Evolutionary conservation across 1,140 invertebrate genomes (phyloP), one percentile per base, ranked within the genome.

Genomic region (Heliconius hewitsoni): DNA sequence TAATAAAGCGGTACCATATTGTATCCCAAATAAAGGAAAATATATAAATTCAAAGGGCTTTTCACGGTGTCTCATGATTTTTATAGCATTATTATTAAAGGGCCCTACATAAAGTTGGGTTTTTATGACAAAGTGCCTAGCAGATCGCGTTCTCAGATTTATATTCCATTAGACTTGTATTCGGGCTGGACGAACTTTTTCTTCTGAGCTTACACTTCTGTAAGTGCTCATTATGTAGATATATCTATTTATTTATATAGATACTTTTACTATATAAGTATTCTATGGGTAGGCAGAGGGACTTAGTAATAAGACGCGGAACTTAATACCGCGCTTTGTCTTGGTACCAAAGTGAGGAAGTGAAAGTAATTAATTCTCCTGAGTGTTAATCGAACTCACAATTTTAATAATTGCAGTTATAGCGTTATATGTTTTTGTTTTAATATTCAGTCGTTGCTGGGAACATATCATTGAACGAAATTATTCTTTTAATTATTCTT

Each of bases 11-110:
- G 23, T 9, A 16, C 23, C 60, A 66, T 66, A 66, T 66, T 66
- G 60, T 66, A 66, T 66, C 9, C 60, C 60, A 66, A 66, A 66
- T 66, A 66, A 66, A 66, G 60, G 60, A 30, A 66, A 66, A 66
- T 66, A 66, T 66, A 66, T 66, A 66, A 66, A 66, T 66, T 66
- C 60, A 66, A 66, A 75, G 74, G 74, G 23, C 39, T 70, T 76
- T 71, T 76, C 66, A 76, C 60, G 27, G 75, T 73, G 76, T 73
- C 74, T 73, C 71, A 66, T 66, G 74, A 78, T 74, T 78, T 81
- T 81, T 81, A 81, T 78, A 52, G 80, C 66, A 74, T 74, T 78
- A 81, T 81, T 76, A 76, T 76, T 76, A 78, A 81, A 81, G 74
- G 73, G 60, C 30, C 80, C 34, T 60, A 50, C 77, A 39, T 81